Evolutionary conservation across 2,888 invertebrate genomes (phyloP).

Genomic region (Monopis laevigella): DNA sequence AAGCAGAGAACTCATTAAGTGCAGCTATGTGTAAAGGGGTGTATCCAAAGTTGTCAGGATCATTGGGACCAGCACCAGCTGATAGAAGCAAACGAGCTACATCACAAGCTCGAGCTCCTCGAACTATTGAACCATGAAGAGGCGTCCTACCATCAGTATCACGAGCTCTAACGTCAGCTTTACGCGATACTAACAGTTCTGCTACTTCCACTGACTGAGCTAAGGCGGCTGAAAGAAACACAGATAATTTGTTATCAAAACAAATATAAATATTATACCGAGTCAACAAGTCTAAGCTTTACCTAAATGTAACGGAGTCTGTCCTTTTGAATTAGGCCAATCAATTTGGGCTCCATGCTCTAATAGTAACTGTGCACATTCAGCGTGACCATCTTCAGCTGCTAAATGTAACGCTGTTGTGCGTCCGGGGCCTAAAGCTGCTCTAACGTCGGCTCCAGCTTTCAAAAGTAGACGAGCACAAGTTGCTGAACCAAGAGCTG

Average conservation of each 20-base stretch:
- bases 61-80: constrained; percentile 78
- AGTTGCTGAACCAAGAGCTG: constrained; percentile 74
- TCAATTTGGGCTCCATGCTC: constrained; percentile 82
- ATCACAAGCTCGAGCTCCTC: constrained; percentile 77
- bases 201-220: constrained; percentile 83
- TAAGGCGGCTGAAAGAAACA: constrained; percentile 70
- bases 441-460: constrained; percentile 82
- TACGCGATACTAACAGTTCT: constrained; percentile 72
- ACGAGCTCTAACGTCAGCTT: constrained; percentile 71
- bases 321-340: constrained; percentile 76
- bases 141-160: constrained; percentile 83
- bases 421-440: constrained; percentile 74
- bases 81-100: constrained; percentile 73
- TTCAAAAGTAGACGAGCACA: constrained; percentile 78
- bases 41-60: constrained; percentile 83
- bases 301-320: constrained; percentile 84
- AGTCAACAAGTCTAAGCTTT: constrained; percentile 17
- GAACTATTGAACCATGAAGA: constrained; percentile 82
- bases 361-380: constrained; percentile 77
- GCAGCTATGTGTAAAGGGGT: constrained; percentile 86
- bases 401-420: constrained; percentile 88
- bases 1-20: constrained; percentile 81
- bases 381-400: constrained; percentile 85
- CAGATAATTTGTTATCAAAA: neutral
- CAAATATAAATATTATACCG: neutral